phyloP scores from a whole-genome alignment of 2,797 vertebrate species.

The Acipenser transmontanus region DNA sequence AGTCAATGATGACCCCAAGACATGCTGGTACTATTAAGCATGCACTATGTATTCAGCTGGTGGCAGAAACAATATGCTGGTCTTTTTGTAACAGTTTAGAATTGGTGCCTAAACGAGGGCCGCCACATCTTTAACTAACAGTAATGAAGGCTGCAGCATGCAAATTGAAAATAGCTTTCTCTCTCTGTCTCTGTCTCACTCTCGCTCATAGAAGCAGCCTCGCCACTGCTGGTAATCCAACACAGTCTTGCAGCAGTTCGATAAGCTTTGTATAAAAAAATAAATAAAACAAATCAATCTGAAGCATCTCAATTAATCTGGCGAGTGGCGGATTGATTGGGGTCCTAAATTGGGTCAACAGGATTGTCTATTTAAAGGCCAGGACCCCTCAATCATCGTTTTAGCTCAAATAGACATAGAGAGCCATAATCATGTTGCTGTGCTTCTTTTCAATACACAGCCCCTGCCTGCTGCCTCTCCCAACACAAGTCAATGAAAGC shows the following conservation, averaged over 20 bases:
- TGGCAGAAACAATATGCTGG: too few relatives aligned
- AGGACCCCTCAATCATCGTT: conserved; percentile 74
- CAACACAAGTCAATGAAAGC: too few relatives aligned
- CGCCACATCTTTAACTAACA: conserved; percentile 5
- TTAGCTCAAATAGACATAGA: conserved; percentile 54
- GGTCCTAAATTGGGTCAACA: conserved; percentile 74
- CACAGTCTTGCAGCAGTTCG: conserved; percentile 25
- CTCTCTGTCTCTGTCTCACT: conserved; percentile 14
- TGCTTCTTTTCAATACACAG: conserved; percentile 35
- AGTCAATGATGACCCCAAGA: too few relatives aligned
- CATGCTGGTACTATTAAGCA: too few relatives aligned
- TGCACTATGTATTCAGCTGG: too few relatives aligned
- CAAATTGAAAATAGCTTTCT: conserved; percentile 1
- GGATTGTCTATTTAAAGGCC: conserved; percentile 72
- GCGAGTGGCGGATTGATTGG: conserved; percentile 63
- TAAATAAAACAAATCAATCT: conserved; percentile 56
- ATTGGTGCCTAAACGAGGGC: too few relatives aligned
- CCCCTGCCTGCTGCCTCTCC: conserved; percentile 16
- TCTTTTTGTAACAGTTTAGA: too few relatives aligned
- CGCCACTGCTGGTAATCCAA: conserved; percentile 12
- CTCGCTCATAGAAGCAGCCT: background rate
- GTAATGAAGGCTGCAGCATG: background rate
- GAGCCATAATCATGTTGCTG: conserved; percentile 41
- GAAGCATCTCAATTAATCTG: conserved; percentile 74
- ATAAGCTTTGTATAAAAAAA: conserved; percentile 25